A percentile compares a stretch with the other conserved stretches of the same genome.
phyloP scores from a whole-genome alignment of 2,113 vertebrate genomes.

The Sporophila hypoxantha region DNA sequence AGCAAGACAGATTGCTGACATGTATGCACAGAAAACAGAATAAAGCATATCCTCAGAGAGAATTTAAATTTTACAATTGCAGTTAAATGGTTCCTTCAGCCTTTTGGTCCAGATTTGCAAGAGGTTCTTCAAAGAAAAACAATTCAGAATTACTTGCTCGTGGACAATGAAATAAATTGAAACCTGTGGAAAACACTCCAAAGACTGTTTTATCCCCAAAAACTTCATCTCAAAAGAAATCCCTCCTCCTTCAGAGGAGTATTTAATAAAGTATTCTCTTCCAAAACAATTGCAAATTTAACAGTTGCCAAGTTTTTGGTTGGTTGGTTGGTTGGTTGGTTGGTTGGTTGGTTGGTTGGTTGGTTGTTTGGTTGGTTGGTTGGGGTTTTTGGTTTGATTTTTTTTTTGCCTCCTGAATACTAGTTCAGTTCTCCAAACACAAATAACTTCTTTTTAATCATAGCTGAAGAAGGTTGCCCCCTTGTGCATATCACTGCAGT shows the following conservation, averaged over 20 bases:
- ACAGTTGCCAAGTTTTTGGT: neutral
- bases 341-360: too few relatives aligned
- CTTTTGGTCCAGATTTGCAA: neutral
- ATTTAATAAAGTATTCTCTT: neutral
- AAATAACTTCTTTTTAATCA: neutral
- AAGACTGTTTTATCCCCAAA: neutral
- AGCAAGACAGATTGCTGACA: neutral
- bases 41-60: neutral
- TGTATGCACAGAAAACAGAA: neutral
- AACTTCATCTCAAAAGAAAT: neutral
- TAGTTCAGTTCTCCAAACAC: neutral
- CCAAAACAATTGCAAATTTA: neutral
- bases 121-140: neutral
- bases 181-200: neutral
- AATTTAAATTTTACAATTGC: neutral
- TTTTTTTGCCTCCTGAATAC: neutral
- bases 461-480: neutral
- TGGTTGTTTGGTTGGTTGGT: neutral
- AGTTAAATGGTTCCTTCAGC: neutral
- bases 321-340: neutral
- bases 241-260: neutral
- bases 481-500: neutral
- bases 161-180: neutral
- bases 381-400: neutral
- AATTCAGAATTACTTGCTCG: neutral